Evolutionary conservation across 2,797 vertebrate species (phyloP), one percentile per base, ranked within the genome.

Genomic region (Euphonia xanthogaster): DNA sequence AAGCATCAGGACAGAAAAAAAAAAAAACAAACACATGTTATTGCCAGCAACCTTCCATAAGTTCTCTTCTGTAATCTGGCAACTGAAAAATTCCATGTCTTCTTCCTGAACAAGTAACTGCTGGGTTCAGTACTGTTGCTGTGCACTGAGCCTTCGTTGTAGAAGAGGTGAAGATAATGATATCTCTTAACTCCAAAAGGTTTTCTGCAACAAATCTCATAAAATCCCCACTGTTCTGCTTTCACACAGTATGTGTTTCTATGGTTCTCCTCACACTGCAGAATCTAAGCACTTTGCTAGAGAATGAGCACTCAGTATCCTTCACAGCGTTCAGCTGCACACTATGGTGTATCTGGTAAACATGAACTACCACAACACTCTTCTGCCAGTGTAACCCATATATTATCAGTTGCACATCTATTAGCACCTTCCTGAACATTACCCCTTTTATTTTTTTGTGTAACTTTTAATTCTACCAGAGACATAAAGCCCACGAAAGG

Each of bases 31-130:
- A 57, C 33, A n/a, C 28, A 51, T 17, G n/a, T 51, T 91, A 78
- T 73, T 94, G 86, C 63, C 87, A 96, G 45, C 55, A 89, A 80
- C 50, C 15, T 87, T 91, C 63, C 39, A 9, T 67, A 87, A 85
- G 3, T 88, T 80, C 72, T 80, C 42, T 71, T 93, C 65, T 61
- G 48, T 86, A 88, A 91, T 86, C 73, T 94, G 71, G 81, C 68
- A 94, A 89, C 37, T 61, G 65, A 85, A 87, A 93, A 94, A 94
- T 88, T 82, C 60, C 66, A 78, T 63, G 50, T 72, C 63, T 82
- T 80, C 82, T 71, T 88, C 72, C 57, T 57, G 27, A 79, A 77
- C 28, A 60, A 42, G 72, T 66, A 65, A 93, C 47, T 75, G 22
- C 68, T 63, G 73, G 14, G 27, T 54, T 94, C 78, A 50, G 51